phyloP scores from a whole-genome alignment of 1,140 invertebrate genomes.

The Aphidius gifuensis region DNA sequence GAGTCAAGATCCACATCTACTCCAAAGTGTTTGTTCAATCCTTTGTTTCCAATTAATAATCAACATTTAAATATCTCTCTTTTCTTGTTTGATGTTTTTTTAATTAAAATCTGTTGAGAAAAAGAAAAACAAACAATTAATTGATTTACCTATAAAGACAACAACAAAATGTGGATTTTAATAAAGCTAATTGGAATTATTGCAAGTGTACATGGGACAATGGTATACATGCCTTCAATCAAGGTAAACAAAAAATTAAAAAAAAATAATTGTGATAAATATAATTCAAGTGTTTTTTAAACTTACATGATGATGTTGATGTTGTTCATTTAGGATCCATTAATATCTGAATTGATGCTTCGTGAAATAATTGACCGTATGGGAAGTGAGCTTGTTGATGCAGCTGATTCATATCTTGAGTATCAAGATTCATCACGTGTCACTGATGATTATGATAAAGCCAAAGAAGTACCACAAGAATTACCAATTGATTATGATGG shows the following conservation, averaged over 20 bases:
- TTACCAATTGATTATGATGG: conserved; percentile 62
- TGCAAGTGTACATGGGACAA: conserved; percentile 29
- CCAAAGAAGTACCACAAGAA: conserved; percentile 53
- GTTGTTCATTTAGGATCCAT: conserved; percentile 35
- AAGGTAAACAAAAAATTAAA: conserved; percentile 33
- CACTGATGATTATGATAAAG: conserved; percentile 56
- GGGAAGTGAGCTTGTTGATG: conserved; percentile 66
- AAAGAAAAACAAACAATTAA: neutral
- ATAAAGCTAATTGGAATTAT: conserved; percentile 28
- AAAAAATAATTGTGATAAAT: neutral
- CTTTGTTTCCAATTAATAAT: neutral
- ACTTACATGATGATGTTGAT: neutral
- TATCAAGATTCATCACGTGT: conserved; percentile 60
- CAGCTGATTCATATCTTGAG: conserved; percentile 61
- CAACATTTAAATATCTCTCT: too few species aligned
- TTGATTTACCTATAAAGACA: neutral
- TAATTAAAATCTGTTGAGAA: neutral
- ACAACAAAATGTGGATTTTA: conserved; percentile 28
- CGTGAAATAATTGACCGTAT: conserved; percentile 68
- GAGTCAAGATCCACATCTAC: conserved; percentile 2
- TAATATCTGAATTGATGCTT: conserved; percentile 62
- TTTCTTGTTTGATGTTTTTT: neutral
- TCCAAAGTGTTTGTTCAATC: neutral
- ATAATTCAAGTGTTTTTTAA: too few species aligned
- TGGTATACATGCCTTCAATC: conserved; percentile 31